Evolutionary conservation across 2,113 vertebrate species (phyloP), one percentile per base, ranked within the genome.

Genomic region (Chlamydotis undulata): DNA sequence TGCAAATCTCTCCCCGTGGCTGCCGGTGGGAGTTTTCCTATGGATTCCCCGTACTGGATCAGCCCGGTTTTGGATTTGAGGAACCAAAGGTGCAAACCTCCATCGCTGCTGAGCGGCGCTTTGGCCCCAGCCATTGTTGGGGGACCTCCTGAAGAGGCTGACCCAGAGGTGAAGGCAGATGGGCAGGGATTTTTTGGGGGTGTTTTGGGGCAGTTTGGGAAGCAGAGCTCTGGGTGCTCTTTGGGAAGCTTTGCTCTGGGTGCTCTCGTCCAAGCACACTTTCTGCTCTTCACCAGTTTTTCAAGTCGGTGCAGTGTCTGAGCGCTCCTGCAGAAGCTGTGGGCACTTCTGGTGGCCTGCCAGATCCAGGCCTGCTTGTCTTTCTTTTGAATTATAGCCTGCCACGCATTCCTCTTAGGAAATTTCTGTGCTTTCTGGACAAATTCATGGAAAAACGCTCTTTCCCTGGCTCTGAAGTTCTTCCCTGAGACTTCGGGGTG

Each of bases 111-210:
- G 61, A 39, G 61, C 19, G 43, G 28, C 25, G 17, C 45, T 33
- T 60, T 52, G 37, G 47, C 16, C 9, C 26, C 4, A 1, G 35
- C 35, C 25, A 18, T 52, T 0, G 1, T 18, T 10, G 55, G 9
- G 25, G 31, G 7, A 24, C 53, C 23, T 35, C 73, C 35, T 59
- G 24, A 35, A 52, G 53, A 52, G 31, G 73, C 63, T 52, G 53
- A 49, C 39, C 39, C 4, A 14, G 39, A 65, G 50, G 41, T 0
- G 7, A 56, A 37, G 59, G 49, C 49, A 47, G 39, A 26, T 47
- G 13, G 14, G 41, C 22, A 43, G 41, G 41, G 41, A 43, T 43
- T 43, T 43, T 43, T 43, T 43, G 14, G 14, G 41, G 41, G 41
- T 43, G 15, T 43, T 43, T 43, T 43, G 19, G 65, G 47, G 47